Evolutionary conservation across 2,888 invertebrate genomes (phyloP).

Genomic region (Scrobipalpa atriplicella): DNA sequence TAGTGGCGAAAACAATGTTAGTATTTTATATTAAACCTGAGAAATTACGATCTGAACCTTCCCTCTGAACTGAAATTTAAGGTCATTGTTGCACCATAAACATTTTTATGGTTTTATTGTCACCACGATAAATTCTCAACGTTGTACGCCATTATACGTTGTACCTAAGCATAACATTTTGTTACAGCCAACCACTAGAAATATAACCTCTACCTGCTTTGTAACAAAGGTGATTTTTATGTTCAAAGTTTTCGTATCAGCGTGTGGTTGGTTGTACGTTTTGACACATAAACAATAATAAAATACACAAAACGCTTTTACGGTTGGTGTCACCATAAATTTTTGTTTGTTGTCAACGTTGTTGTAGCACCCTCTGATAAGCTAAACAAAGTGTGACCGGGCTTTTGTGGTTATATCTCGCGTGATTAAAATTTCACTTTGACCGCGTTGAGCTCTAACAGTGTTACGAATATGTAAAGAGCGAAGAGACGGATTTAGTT

Average conservation of each 20-base stretch:
- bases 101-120: conserved; percentile 1
- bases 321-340: conserved; percentile 10
- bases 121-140: background rate
- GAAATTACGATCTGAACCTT: background rate
- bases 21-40: background rate
- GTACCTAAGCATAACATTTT: background rate
- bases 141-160: background rate
- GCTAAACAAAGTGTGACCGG: background rate
- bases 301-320: conserved; percentile 25
- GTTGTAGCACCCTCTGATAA: background rate
- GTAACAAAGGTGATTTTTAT: too few species aligned
- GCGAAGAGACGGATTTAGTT: background rate
- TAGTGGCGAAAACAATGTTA: too few species aligned
- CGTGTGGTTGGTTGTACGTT: background rate
- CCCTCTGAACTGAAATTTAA: background rate
- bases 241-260: background rate
- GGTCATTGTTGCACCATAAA: background rate
- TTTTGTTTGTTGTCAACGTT: conserved; percentile 15
- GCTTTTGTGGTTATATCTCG: background rate
- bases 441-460: background rate
- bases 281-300: conserved; percentile 24
- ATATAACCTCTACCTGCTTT: background rate
- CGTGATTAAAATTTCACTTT: conserved; percentile 13
- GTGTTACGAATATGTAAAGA: background rate
- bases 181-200: background rate